Evolutionary conservation across 2,113 vertebrate genomes (phyloP), one percentile per base, ranked within the genome.

Genomic region (Corythornis cristatus): DNA sequence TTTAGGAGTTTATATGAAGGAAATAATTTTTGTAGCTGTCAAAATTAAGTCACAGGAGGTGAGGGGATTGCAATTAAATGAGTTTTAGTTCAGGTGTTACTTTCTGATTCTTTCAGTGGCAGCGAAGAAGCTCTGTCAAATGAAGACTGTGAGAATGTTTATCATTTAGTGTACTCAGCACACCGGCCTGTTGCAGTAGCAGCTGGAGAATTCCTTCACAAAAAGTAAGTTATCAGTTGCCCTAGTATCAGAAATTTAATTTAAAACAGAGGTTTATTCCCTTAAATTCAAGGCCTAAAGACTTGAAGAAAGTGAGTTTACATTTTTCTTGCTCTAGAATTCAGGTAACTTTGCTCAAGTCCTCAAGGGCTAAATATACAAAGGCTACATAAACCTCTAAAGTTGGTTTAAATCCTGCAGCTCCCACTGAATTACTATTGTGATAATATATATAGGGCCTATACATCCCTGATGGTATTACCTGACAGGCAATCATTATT

Each of bases 81-180:
- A 91, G 14, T 43, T 96, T 73, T 58, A 54, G 64, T 60, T 98
- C 8, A 88, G 25, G 40, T 96, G 60, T 94, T 75, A 2, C 15
- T 93, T 95, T 97, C 61, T 95, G 66, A 62, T 86, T 97, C 77
- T 97, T 98, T 17, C 98, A 99, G 99, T 97, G 99, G 99, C 72
- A 99, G 99, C 14, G 99, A 99, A 97, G 99, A 99, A 91, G 99
- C 99, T 60, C 97, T 99, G 95, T 99, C 99, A 21, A 99, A 99
- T 46, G 99, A 99, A 97, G 99, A 99, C 97, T 99, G 99, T 93
- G 99, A 99, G 98, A 99, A 99, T 54, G 99, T 99, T 75, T 99
- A 99, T 96, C 99, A 99, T 95, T 98, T 99, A 96, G 99, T 99
- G 9, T 99, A 99, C 95, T 99, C 99, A 2, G 99, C 99, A 82